Base-by-base conservation (phyloP, 2,888 invertebrate genomes). In the Amiota communis region DNA sequence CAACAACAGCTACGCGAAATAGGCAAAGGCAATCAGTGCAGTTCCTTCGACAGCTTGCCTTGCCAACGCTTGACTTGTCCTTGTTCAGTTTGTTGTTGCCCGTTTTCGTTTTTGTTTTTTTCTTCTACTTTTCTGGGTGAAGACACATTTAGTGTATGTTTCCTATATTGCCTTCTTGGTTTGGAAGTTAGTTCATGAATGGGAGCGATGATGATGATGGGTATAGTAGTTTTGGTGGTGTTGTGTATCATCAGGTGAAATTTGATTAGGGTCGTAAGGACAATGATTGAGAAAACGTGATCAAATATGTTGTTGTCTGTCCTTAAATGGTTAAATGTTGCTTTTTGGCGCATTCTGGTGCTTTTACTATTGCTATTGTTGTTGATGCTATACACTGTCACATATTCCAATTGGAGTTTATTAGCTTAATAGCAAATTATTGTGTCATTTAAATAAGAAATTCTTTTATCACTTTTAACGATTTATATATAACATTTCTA, bases 251-350 rank as follows among this genome's bases (percentile, higher is more conserved):
- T 87, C 87, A 87, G 87, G 87, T 87, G 86, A 86, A 85, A 86
- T 87, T 87, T 87, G 87, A 87, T 87, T 85, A 86, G 87, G 86
- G 87, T 87, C 87, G 84, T 87, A 86, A 86, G 83, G 80, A 80
- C 85, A 82, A 82, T 86, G 84, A 87, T 87, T 86, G 87, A 83
- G 82, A 86, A 87, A 86, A 87, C 87, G 87, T 87, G 87, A 85
- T 84, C 83, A 84, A 84, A 84, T 84, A 83, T 83, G 83, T 83
- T 83, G 81, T 81, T 36, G 36, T 36, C 36, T 36, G 36, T n/a
- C 53, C 80, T 81, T 84, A 83, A 83, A 81, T 81, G 83, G 82
- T 84, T 84, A 83, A 83, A 84, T 84, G 84, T 79, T 80, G 79
- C 81, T 75, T 17, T 76, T 78, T 80, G 82, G 77, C 23, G 83